Evolutionary conservation across 2,888 invertebrate species (phyloP).

Genomic region (Petrolisthes manimaculis): DNA sequence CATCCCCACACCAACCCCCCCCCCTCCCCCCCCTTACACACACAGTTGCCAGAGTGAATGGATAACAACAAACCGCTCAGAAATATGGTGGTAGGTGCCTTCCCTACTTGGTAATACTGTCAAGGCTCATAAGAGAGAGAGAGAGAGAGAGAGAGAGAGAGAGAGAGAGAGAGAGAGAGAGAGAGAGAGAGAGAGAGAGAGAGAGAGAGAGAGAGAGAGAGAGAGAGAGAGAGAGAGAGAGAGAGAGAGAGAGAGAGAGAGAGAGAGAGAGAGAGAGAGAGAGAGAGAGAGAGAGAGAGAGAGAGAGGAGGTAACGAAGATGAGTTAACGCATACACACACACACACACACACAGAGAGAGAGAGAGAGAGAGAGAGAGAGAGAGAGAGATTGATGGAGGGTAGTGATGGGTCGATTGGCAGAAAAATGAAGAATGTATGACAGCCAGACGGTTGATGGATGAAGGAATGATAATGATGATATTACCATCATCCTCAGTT

Average conservation of each 20-base stretch:
- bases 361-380: neutral
- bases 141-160: conserved; percentile 1
- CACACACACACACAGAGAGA: too few species aligned
- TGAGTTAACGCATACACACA: too few species aligned
- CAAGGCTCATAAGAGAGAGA: too few species aligned
- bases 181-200: conserved; percentile 1
- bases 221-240: neutral
- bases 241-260: neutral
- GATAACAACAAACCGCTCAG: too few species aligned
- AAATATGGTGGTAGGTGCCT: too few species aligned
- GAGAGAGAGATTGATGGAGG: neutral
- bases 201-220: conserved; percentile 1
- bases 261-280: neutral
- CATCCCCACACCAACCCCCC: conserved; percentile 4
- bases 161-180: conserved; percentile 1
- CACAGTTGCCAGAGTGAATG: too few species aligned
- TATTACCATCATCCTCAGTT: too few species aligned
- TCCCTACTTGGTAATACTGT: too few species aligned
- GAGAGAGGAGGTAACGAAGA: neutral
- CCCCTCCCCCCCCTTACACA: neutral
- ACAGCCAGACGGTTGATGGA: neutral
- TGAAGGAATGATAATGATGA: too few species aligned
- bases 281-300: neutral
- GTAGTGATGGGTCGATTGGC: neutral
- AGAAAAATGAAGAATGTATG: neutral